Evolutionary conservation across 2,797 vertebrate species (phyloP).

Genomic region (Rhinophrynus dorsalis): DNA sequence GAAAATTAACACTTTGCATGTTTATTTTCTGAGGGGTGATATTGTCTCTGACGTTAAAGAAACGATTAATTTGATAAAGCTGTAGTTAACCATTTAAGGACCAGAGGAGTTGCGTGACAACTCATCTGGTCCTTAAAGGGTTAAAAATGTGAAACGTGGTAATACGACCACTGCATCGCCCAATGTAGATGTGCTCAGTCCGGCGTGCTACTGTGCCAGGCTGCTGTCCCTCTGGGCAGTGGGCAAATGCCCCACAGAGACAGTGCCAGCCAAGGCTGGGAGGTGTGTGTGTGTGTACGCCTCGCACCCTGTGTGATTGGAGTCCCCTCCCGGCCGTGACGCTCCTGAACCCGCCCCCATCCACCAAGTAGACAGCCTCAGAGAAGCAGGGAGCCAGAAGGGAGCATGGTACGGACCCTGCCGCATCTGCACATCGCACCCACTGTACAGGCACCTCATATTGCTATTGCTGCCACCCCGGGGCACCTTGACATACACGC

Average conservation of each 20-base stretch:
- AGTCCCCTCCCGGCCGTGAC: slow-evolving; percentile 36
- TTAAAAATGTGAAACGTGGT: too few relatives aligned
- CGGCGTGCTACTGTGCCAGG: neutral
- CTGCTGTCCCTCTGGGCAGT: neutral
- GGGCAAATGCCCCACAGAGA: neutral
- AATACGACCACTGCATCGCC: too few relatives aligned
- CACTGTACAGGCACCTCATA: neutral
- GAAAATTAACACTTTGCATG: too few relatives aligned
- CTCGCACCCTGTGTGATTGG: slow-evolving; percentile 25
- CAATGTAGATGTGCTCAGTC: too few relatives aligned
- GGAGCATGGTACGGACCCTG: slow-evolving; percentile 44
- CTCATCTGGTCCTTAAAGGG: too few relatives aligned
- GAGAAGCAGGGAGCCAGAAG: slow-evolving; percentile 42
- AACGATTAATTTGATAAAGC: too few relatives aligned
- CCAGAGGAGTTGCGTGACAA: too few relatives aligned
- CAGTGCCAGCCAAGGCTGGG: neutral
- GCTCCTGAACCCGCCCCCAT: slow-evolving; percentile 33
- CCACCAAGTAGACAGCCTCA: slow-evolving; percentile 24
- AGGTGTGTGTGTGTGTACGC: neutral
- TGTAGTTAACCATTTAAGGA: too few relatives aligned
- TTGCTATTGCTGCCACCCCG: neutral
- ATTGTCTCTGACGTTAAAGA: too few relatives aligned
- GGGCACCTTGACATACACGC: neutral
- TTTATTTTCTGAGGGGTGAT: too few relatives aligned
- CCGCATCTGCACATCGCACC: slow-evolving; percentile 9